Conservation (phyloP, 2,113 vertebrate genomes). For the Turdus rufiventris region DNA sequence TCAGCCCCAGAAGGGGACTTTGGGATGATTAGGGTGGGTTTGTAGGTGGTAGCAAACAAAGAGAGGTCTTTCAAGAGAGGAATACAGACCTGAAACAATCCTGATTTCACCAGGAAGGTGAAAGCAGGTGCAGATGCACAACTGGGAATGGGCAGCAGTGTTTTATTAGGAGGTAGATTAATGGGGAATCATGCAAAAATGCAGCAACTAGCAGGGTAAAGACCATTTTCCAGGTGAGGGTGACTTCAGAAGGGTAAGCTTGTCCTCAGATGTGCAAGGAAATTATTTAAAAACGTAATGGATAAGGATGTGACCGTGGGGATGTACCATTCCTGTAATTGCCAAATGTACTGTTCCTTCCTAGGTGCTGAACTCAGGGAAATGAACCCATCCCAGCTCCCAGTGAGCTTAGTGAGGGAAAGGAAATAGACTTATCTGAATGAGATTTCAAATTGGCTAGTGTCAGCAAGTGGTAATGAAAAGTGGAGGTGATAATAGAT, state of each 20-base stretch:
- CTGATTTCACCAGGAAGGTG: neutral
- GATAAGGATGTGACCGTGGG: neutral
- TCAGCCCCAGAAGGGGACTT: neutral
- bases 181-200: neutral
- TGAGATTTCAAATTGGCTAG: conserved; percentile 6
- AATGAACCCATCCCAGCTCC: neutral
- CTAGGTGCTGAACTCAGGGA: neutral
- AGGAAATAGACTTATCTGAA: neutral
- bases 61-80: neutral
- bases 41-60: neutral
- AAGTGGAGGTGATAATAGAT: conserved; percentile 35
- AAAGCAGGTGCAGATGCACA: neutral
- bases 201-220: neutral
- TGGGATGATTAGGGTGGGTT: neutral
- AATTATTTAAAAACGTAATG: neutral
- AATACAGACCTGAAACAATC: neutral
- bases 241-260: neutral
- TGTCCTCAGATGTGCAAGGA: neutral
- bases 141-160: neutral
- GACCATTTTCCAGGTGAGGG: neutral
- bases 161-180: neutral
- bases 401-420: neutral
- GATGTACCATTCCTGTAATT: neutral
- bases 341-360: neutral
- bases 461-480: conserved; percentile 5